These are phyloP conservation scores for Stratiolaelaps scimitus DNA, from an alignment of 1,140 invertebrate species.

Conservation along the genomic window DNA sequence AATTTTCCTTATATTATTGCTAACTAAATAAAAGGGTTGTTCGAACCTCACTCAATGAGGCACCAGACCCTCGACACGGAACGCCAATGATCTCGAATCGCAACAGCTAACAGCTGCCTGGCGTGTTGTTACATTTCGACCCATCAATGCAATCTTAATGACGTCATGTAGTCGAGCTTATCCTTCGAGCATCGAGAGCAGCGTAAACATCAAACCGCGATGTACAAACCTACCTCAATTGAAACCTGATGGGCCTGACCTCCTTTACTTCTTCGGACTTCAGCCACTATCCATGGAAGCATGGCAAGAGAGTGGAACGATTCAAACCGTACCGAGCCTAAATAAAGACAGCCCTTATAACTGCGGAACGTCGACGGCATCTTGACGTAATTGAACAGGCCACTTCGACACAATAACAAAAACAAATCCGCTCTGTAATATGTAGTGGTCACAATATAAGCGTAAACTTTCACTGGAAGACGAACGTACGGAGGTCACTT, in stretches of 20 bases:
- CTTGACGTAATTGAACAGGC: background rate
- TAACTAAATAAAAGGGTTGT: background rate
- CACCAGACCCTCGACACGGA: background rate
- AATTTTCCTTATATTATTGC: background rate
- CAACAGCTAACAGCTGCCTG: background rate
- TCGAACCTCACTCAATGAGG: background rate
- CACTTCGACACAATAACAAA: no score
- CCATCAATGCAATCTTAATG: background rate
- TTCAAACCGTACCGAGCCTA: constrained; percentile 10
- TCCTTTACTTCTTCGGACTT: background rate
- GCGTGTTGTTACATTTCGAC: background rate
- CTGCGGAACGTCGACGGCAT: constrained; percentile 14
- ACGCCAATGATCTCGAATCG: no score
- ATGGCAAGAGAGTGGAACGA: constrained; percentile 1
- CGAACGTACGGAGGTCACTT: no score
- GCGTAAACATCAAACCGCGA: background rate
- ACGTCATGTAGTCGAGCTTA: no score
- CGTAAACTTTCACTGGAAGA: no score
- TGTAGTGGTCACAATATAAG: no score
- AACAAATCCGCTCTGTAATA: no score
- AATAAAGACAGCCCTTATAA: constrained; percentile 12
- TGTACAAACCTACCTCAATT: constrained; percentile 8
- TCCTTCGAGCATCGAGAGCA: background rate
- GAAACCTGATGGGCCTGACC: constrained; percentile 1
- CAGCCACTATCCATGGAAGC: constrained; percentile 25